phyloP scores from a whole-genome alignment of 2,888 invertebrate genomes.

The Achlya flavicornis region DNA sequence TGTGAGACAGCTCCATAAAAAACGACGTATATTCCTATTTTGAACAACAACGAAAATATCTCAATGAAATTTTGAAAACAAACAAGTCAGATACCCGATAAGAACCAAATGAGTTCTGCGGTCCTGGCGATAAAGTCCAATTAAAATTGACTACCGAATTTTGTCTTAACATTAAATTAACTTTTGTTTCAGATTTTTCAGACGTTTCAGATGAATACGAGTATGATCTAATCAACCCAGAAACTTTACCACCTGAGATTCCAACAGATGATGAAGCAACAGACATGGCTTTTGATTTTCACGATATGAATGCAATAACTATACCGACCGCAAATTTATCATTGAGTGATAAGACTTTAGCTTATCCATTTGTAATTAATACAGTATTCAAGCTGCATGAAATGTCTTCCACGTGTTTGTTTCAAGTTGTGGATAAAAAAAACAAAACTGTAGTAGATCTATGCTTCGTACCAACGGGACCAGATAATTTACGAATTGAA shows the following conservation, averaged over 20 bases:
- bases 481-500: slow-evolving; percentile 27
- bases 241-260: slow-evolving; percentile 8
- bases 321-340: slow-evolving; percentile 28
- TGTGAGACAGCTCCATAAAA: too few species aligned
- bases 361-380: slow-evolving; percentile 54
- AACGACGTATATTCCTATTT: too few species aligned
- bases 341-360: slow-evolving; percentile 30
- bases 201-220: slow-evolving; percentile 40
- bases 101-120: too few species aligned
- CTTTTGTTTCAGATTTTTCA: too few species aligned
- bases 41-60: too few species aligned
- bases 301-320: slow-evolving; percentile 14
- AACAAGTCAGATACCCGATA: too few species aligned
- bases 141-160: too few species aligned
- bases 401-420: slow-evolving; percentile 43
- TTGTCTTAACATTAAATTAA: too few species aligned
- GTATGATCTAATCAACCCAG: slow-evolving; percentile 36
- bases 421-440: slow-evolving; percentile 49
- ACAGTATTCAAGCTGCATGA: slow-evolving; percentile 46
- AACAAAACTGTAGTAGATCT: slow-evolving; percentile 39
- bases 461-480: slow-evolving; percentile 35
- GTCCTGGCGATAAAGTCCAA: too few species aligned
- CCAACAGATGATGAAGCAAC: slow-evolving; percentile 11
- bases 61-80: too few species aligned
- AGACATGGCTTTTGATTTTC: slow-evolving; percentile 19